Evolutionary conservation across 2,797 vertebrate genomes (phyloP), one percentile per base, ranked within the genome.

Genomic region (Cynodonichthys magdalenae): DNA sequence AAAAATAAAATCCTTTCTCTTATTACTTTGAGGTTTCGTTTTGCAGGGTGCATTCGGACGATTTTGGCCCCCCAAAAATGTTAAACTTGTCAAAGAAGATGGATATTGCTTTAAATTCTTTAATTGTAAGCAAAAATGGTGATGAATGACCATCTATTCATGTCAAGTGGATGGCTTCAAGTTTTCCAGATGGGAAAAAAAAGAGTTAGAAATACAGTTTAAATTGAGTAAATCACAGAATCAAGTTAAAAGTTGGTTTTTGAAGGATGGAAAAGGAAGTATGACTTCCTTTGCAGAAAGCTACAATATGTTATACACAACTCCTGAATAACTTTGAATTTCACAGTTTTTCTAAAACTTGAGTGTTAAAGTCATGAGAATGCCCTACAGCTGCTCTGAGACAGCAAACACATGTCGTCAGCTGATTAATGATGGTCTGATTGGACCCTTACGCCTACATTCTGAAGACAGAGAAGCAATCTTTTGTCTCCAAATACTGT

Each of bases 1-100:
- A 85, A 83, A 88, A 89, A 89, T 86, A 89, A 90, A 89, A 80
- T 80, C 57, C 29, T 75, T 81, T 79, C 79, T 82, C 77, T 68
- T 62, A 53, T 86, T 87, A 85, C 81, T 67, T 31, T 59, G 59
- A 71, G 48, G 69, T 71, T 76, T 76, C 39, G 53, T 55, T 77
- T 78, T 63, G 66, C 36, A 62, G 83, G 69, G 67, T 63, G 74
- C 24, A 69, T 53, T 48, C 11, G 19, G 58, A 71, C 64, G n/a
- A 29, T 67, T 50, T 66, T 69, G 62, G 66, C 24, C 24, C 24
- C 69, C 74, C 55, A 66, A 71, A 31, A 72, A 47, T 47, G 15
- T 64, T 60, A 18, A 44, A 53, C 46, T 69, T 75, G 79, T 71
- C 47, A 59, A 53, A 66, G 41, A 79, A 79, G 79, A 79, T 64